These are phyloP conservation scores for Pristionchus exspectatus DNA, from an alignment of 2,888 invertebrate genomes.

Conservation along the genomic window DNA sequence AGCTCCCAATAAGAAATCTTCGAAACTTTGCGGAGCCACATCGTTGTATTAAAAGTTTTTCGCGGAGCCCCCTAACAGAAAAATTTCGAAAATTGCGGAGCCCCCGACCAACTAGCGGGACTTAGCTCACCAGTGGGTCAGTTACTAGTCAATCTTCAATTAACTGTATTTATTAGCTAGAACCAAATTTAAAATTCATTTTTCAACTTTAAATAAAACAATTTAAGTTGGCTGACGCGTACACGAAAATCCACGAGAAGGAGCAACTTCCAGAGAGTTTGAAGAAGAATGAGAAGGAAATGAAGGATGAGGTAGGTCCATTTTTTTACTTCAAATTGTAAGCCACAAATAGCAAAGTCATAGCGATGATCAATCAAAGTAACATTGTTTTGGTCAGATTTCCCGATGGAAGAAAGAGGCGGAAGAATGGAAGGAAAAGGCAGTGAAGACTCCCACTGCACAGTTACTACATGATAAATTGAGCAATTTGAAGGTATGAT, in stretches of 20 bases:
- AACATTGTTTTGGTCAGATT: not conserved
- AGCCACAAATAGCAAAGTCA: not conserved
- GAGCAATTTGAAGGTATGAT: conserved; percentile 65
- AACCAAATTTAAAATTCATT: too few relatives aligned
- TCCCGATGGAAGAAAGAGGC: conserved; percentile 42
- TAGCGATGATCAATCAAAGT: too few relatives aligned
- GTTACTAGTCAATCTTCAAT: too few relatives aligned
- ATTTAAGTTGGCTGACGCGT: conserved; percentile 67
- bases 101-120: too few relatives aligned
- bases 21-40: too few relatives aligned
- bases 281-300: conserved; percentile 81
- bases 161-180: too few relatives aligned
- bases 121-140: too few relatives aligned
- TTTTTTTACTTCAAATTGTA: not conserved
- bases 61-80: too few relatives aligned
- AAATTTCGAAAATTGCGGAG: too few relatives aligned
- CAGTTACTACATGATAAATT: conserved; percentile 70
- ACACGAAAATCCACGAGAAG: conserved; percentile 66
- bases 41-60: too few relatives aligned
- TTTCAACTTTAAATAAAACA: not conserved
- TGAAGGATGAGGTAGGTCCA: conserved; percentile 85
- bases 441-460: conserved; percentile 84
- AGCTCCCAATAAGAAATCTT: too few relatives aligned
- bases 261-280: conserved; percentile 62
- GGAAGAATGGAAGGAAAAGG: conserved; percentile 78